Percentiles rank a stretch among this genome's conserved stretches.
Conservation (phyloP, 2,797 vertebrate species). For the Enteromius fasciolatus region DNA sequence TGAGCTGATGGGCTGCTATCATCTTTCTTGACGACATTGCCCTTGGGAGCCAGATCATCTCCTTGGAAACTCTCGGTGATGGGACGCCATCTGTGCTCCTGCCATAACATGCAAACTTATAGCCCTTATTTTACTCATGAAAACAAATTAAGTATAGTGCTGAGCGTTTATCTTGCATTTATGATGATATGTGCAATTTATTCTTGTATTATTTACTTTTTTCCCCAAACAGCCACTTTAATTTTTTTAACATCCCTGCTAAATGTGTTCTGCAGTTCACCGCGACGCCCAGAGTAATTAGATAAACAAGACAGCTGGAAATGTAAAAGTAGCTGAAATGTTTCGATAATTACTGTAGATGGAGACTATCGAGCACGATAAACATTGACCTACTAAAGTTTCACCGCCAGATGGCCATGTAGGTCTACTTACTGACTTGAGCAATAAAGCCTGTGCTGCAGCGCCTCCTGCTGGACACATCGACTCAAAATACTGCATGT, state of each 20-base stretch:
- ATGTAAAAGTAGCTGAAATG: background rate
- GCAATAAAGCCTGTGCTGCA: background rate
- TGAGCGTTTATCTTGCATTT: background rate
- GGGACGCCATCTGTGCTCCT: conserved; percentile 69
- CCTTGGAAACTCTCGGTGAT: conserved; percentile 63
- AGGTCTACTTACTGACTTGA: too few species aligned
- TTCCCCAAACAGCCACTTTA: background rate
- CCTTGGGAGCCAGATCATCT: conserved; percentile 66
- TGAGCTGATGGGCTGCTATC: conserved; percentile 60
- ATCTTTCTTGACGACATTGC: conserved; percentile 58
- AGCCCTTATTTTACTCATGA: background rate
- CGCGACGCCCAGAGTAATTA: background rate
- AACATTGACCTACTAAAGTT: background rate
- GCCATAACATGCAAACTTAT: conserved; percentile 12
- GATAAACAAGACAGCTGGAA: background rate
- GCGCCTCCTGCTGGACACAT: conserved; percentile 16
- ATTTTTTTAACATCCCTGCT: background rate
- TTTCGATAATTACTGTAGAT: background rate
- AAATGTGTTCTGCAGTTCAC: background rate
- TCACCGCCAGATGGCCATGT: background rate
- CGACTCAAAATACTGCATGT: background rate
- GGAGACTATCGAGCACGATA: background rate
- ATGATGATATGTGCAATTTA: background rate
- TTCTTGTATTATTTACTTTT: background rate
- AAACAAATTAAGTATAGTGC: background rate